These are phyloP conservation scores for Agrotis segetum DNA, from an alignment of 2,888 invertebrate genomes.

Conservation along the genomic window DNA sequence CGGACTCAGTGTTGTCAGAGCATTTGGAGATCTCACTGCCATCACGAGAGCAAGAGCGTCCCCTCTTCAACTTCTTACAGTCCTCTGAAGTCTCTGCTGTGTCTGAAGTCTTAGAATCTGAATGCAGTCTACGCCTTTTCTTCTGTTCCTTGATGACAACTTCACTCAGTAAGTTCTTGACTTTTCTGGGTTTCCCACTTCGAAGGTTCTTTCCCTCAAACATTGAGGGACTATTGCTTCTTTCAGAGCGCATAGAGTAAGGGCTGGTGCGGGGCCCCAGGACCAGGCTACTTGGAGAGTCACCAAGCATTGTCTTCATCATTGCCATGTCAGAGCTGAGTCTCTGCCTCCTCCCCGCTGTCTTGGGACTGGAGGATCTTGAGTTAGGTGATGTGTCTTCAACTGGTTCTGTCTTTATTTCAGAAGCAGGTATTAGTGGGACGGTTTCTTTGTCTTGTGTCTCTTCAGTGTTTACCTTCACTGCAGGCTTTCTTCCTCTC, in stretches of 20 bases:
- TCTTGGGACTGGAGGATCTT: conserved; percentile 87
- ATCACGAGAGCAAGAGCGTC: conserved; percentile 89
- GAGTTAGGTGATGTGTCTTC: conserved; percentile 85
- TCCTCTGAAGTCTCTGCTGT: conserved; percentile 81
- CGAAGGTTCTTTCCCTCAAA: conserved; percentile 91
- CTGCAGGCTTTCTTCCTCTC: conserved; percentile 81
- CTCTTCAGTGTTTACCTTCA: conserved; percentile 78
- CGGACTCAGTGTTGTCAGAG: conserved; percentile 92
- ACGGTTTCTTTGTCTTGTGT: conserved; percentile 83
- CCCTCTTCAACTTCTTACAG: conserved; percentile 85
- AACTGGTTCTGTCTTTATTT: conserved; percentile 87
- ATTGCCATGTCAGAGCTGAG: conserved; percentile 87
- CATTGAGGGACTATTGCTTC: conserved; percentile 88
- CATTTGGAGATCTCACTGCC: conserved; percentile 92
- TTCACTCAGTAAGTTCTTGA: conserved; percentile 90
- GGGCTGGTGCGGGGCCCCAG: conserved; percentile 89
- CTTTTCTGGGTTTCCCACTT: conserved; percentile 93
- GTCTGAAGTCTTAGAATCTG: conserved; percentile 89
- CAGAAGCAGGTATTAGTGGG: conserved; percentile 83
- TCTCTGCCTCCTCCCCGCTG: conserved; percentile 83
- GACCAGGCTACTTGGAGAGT: conserved; percentile 81
- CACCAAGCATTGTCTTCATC: conserved; percentile 87
- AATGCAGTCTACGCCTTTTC: conserved; percentile 89
- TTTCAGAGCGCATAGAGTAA: conserved; percentile 92
- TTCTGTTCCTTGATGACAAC: conserved; percentile 91